phyloP scores from a whole-genome alignment of 1,140 invertebrate genomes.

The Araneus ventricosus region DNA sequence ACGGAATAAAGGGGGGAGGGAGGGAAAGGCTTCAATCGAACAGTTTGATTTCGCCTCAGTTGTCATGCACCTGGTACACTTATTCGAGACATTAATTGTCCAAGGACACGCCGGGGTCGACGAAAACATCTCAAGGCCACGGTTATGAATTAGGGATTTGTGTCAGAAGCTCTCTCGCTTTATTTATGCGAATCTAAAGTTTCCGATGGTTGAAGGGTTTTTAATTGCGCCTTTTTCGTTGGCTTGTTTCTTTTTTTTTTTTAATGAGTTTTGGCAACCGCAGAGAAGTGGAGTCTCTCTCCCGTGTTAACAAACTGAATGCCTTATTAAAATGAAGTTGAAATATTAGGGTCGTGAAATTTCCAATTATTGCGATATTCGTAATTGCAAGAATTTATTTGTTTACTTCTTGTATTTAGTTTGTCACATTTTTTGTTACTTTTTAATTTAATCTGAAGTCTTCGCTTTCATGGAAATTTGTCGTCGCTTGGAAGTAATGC shows the following conservation, averaged over 20 bases:
- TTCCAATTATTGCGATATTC: too few species aligned
- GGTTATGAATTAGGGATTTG: constrained; percentile 28
- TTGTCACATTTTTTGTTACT: too few species aligned
- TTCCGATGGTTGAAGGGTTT: neutral
- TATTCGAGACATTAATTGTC: neutral
- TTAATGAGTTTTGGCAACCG: neutral
- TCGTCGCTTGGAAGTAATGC: too few species aligned
- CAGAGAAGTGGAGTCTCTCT: neutral
- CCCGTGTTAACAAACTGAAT: neutral
- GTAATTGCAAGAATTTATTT: too few species aligned
- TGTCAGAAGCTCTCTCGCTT: neutral
- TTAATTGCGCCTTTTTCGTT: neutral
- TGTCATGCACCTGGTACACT: constrained; percentile 16
- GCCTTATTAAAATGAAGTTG: too few species aligned
- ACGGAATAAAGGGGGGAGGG: too few species aligned
- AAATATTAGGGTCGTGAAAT: too few species aligned
- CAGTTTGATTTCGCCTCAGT: neutral
- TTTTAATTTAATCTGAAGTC: too few species aligned
- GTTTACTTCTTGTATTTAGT: too few species aligned
- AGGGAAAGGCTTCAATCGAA: neutral
- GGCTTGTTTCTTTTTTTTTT: neutral
- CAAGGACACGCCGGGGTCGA: neutral
- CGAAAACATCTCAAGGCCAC: neutral
- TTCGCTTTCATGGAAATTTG: too few species aligned
- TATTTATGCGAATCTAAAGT: neutral